Conservation (phyloP, 2,113 vertebrate species). For the Choloepus hoffmanni region DNA sequence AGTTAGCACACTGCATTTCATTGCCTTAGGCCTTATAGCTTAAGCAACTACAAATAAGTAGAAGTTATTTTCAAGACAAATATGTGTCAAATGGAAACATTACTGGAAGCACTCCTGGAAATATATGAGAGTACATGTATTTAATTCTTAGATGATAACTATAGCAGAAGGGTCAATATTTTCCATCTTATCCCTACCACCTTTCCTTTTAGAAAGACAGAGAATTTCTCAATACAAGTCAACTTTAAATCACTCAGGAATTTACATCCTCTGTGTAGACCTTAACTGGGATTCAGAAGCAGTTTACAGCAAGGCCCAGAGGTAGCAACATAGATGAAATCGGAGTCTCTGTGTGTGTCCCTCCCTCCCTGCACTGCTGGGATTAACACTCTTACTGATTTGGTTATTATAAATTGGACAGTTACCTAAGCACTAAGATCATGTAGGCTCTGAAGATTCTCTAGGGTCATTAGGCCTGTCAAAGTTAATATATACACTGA, state of each 20-base stretch:
- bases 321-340: not conserved
- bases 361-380: not conserved
- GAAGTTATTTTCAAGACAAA: constrained; percentile 43
- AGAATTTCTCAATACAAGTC: not conserved
- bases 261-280: not conserved
- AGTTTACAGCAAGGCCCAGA: not conserved
- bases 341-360: not conserved
- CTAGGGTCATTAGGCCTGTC: not conserved
- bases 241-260: not conserved
- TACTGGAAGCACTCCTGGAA: not conserved
- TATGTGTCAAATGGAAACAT: constrained; percentile 14
- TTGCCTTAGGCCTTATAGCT: not conserved
- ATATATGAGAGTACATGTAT: not conserved
- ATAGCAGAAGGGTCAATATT: not conserved
- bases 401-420: not conserved
- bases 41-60: constrained; percentile 8
- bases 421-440: not conserved
- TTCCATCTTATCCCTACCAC: not conserved
- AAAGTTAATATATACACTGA: not conserved
- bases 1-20: constrained; percentile 7
- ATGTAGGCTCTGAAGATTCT: not conserved
- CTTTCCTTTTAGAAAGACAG: not conserved
- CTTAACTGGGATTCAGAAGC: not conserved
- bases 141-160: constrained; percentile 32
- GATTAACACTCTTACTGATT: not conserved